Percentiles rank a stretch among this genome's conserved stretches.
These are phyloP conservation scores for Drosophila sordidapex DNA, from an alignment of 2,888 invertebrate species.

Conservation along the genomic window DNA sequence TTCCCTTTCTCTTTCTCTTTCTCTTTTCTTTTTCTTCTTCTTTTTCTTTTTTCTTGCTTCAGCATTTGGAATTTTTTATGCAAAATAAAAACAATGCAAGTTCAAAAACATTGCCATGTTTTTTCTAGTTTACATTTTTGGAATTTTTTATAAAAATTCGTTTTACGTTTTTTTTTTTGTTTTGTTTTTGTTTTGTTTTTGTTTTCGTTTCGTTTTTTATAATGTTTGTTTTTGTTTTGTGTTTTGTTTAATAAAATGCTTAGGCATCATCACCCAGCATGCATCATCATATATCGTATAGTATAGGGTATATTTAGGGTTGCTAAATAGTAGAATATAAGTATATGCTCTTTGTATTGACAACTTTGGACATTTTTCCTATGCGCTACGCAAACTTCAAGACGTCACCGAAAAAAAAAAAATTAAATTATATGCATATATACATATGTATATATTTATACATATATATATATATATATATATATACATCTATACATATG, in stretches of 20 bases:
- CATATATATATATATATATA: conserved; percentile 34
- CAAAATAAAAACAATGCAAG: conserved; percentile 55
- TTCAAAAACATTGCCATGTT: conserved; percentile 47
- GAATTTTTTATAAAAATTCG: conserved; percentile 76
- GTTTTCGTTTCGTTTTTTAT: conserved; percentile 12
- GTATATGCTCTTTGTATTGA: conserved; percentile 67
- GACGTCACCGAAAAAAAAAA: conserved; percentile 46
- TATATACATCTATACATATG: conserved; percentile 18
- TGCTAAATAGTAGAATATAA: conserved; percentile 24
- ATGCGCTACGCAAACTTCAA: conserved; percentile 46
- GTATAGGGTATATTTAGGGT: conserved; percentile 22
- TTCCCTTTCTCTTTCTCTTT: not conserved
- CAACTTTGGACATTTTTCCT: conserved; percentile 75
- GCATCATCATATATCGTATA: conserved; percentile 28
- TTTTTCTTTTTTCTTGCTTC: conserved; percentile 41
- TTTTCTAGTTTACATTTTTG: conserved; percentile 40
- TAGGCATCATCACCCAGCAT: conserved; percentile 30
- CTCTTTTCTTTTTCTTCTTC: not conserved
- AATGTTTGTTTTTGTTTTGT: conserved; percentile 17
- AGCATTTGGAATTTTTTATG: conserved; percentile 69
- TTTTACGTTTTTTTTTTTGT: conserved; percentile 49
- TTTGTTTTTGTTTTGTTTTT: conserved; percentile 22
- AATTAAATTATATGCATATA: conserved; percentile 30
- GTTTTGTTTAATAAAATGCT: conserved; percentile 65
- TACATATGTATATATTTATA: conserved; percentile 32